phyloP scores from a whole-genome alignment of 2,797 vertebrate genomes.

The Phrynocephalus vlangalii region DNA sequence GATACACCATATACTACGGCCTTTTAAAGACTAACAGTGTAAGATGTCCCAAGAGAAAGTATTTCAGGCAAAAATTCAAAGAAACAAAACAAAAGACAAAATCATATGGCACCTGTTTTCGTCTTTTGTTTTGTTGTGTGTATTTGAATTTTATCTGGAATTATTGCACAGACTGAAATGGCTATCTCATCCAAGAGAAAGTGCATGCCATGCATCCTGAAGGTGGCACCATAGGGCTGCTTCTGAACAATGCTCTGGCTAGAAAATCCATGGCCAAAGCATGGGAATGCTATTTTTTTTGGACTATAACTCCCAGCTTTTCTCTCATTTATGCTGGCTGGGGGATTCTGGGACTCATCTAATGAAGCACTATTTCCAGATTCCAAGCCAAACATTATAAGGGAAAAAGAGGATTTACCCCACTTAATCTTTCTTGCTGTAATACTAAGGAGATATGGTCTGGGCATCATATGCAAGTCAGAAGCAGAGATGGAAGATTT shows the following conservation, averaged over 20 bases:
- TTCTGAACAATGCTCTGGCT: constrained; percentile 9
- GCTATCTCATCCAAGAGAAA: neutral
- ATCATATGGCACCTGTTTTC: too few relatives aligned
- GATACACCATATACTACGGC: neutral
- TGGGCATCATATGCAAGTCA: neutral
- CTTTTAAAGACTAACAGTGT: neutral
- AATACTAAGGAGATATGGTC: neutral
- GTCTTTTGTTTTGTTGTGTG: too few relatives aligned
- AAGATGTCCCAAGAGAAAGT: neutral
- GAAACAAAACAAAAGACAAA: too few relatives aligned
- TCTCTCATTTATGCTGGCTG: too few relatives aligned
- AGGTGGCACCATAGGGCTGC: constrained; percentile 60
- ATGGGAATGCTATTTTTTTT: too few relatives aligned
- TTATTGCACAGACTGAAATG: too few relatives aligned
- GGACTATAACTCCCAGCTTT: too few relatives aligned
- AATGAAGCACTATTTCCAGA: too few relatives aligned
- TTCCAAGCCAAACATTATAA: neutral
- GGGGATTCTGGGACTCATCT: too few relatives aligned
- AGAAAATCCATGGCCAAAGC: neutral
- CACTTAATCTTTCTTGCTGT: neutral
- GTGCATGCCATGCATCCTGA: constrained; percentile 17
- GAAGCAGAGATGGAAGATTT: neutral
- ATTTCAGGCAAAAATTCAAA: too few relatives aligned
- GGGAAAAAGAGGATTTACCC: neutral
- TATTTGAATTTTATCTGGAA: too few relatives aligned